phyloP scores from a whole-genome alignment of 2,797 vertebrate species.

The Nyctibius grandis region DNA sequence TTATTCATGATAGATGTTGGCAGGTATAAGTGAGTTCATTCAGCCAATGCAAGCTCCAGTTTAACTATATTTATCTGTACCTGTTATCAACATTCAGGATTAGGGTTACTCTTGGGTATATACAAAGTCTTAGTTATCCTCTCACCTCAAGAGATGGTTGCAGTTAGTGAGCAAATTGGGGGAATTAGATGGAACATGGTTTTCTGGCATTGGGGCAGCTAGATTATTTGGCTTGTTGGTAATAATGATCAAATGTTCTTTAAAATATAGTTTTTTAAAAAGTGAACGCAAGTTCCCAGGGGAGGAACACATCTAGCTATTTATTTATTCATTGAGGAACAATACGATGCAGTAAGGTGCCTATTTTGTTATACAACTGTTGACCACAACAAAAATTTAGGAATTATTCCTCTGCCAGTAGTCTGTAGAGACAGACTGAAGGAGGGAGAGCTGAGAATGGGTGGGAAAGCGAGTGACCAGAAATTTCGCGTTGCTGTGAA shows the following conservation, averaged over 20 bases:
- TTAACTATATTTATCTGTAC: neutral
- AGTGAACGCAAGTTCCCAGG: neutral
- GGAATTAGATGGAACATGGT: neutral
- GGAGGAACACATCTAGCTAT: neutral
- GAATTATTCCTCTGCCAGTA: neutral
- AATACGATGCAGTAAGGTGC: neutral
- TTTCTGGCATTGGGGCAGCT: neutral
- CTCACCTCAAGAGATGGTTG: neutral
- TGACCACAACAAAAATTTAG: neutral
- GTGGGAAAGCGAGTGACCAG: neutral
- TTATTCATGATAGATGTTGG: neutral
- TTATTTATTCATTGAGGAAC: neutral
- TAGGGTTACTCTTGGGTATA: neutral
- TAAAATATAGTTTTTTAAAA: neutral
- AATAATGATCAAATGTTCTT: neutral
- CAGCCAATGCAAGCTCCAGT: neutral
- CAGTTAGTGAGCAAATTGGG: neutral
- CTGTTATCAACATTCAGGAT: neutral
- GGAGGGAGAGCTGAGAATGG: neutral
- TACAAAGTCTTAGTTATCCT: neutral
- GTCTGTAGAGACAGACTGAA: neutral
- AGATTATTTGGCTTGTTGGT: neutral
- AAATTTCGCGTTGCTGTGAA: neutral
- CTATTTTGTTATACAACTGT: neutral
- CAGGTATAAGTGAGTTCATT: neutral